Conservation (phyloP, 2,888 invertebrate species). For the Asteroscopus sphinx region DNA sequence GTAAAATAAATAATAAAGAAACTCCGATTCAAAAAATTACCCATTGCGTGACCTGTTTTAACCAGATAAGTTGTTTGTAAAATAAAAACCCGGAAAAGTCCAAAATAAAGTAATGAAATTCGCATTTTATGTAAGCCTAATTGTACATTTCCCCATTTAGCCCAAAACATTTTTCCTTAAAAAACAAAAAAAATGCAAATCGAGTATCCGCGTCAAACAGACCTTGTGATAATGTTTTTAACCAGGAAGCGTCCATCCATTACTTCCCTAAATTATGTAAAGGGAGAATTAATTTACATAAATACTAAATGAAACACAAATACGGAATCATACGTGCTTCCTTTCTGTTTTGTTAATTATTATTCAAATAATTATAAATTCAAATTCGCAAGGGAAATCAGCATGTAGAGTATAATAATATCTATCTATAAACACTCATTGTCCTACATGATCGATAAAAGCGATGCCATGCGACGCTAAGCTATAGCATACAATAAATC, state of each 20-base stretch:
- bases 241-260: slow-evolving; percentile 33
- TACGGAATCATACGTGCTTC: slow-evolving; percentile 14
- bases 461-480: not conserved
- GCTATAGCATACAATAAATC: not conserved
- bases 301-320: slow-evolving; percentile 41
- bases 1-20: too few relatives aligned
- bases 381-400: not conserved
- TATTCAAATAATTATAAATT: not conserved
- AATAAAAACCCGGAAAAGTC: not conserved
- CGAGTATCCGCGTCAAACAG: slow-evolving; percentile 20
- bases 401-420: not conserved
- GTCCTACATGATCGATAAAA: not conserved
- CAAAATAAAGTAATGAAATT: not conserved
- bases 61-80: too few relatives aligned
- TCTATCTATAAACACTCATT: not conserved
- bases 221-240: slow-evolving; percentile 33
- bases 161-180: not conserved
- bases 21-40: too few relatives aligned
- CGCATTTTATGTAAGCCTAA: not conserved
- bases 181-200: slow-evolving; percentile 38
- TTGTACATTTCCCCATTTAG: not conserved
- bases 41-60: too few relatives aligned
- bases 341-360: slow-evolving; percentile 10
- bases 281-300: slow-evolving; percentile 47
- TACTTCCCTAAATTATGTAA: slow-evolving; percentile 39